Base-by-base conservation (phyloP, 2,888 invertebrate genomes). In the Amblyjoppa proteus region DNA sequence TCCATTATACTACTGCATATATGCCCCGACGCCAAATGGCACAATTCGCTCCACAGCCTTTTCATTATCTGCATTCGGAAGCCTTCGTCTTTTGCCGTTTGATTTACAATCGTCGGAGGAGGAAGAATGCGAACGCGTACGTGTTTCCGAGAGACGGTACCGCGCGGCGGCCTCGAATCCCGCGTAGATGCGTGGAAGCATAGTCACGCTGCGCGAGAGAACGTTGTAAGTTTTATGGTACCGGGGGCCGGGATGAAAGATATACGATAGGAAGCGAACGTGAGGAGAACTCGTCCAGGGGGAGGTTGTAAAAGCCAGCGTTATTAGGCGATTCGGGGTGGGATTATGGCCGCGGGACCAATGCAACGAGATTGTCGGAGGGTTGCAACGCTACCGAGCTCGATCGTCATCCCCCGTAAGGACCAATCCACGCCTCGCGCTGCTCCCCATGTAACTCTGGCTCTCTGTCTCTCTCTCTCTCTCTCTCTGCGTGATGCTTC, bases 281-380 rank as follows among this genome's bases (percentile, higher is more conserved):
- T 68, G 66, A 87, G 79, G 87, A 83, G 88, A 49, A 89, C 86
- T 87, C 88, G 90, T 86, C 82, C 87, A 70, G 79, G 79, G 87
- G 77, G 70, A 58, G 73, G 82, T 85, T 87, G 86, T 91, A 92
- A 90, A 91, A 87, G 31, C 86, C 87, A 86, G 53, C 81, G 88
- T 90, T 90, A 88, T 86, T 81, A 73, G 80, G 68, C 81, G 75
- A 79, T 68, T 45, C 74, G 75, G 83, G 81, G 78, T 85, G 77
- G 83, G 74, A 85, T 87, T 84, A 88, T 64, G 87, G 71, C 64
- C 56, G 31, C 16, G 45, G 68, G 79, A 77, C 88, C 87, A 87
- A 88, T 87, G 78, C 83, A 51, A 49, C 56, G 81, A 74, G 66
- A 79, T 87, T 76, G 69, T 66, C 78, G 51, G 66, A 69, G 82